phyloP scores from a whole-genome alignment of 2,888 invertebrate species.

The Spatulosminthurus flaviceps region DNA sequence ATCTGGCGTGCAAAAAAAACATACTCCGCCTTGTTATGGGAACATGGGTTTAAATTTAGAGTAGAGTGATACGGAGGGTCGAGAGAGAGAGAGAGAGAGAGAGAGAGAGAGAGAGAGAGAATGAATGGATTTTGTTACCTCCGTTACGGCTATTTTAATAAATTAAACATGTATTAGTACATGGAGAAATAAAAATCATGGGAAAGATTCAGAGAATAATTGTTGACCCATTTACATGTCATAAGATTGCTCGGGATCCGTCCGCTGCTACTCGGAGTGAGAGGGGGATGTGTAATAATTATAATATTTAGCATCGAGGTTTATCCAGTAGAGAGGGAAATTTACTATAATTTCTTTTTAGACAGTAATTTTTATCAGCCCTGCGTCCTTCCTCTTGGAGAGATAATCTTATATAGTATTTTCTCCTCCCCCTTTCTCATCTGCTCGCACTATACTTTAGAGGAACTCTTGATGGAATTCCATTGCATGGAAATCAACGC shows the following conservation, averaged over 20 bases:
- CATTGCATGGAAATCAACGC: neutral
- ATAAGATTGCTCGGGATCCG: neutral
- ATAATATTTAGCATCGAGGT: neutral
- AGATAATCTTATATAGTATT: constrained; percentile 26
- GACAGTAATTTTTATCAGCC: constrained; percentile 29
- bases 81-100: too few relatives aligned
- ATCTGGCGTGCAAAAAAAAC: too few relatives aligned
- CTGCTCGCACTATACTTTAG: constrained; percentile 5
- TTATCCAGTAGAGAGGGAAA: constrained; percentile 28
- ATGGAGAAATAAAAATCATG: too few relatives aligned
- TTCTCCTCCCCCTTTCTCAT: constrained; percentile 19
- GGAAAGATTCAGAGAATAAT: constrained; percentile 21
- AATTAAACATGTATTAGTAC: too few relatives aligned
- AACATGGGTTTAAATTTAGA: too few relatives aligned
- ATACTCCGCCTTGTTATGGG: too few relatives aligned
- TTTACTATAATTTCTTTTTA: constrained; percentile 13
- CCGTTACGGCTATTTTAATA: too few relatives aligned
- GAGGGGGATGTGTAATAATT: neutral
- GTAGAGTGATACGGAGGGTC: too few relatives aligned
- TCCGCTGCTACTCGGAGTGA: neutral
- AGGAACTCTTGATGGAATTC: constrained; percentile 19
- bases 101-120: too few relatives aligned
- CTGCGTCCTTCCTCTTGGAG: constrained; percentile 30
- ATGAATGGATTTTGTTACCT: too few relatives aligned
- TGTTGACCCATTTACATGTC: constrained; percentile 45